Conservation (phyloP, 2,888 invertebrate genomes). For the Prenolepis imparis region DNA sequence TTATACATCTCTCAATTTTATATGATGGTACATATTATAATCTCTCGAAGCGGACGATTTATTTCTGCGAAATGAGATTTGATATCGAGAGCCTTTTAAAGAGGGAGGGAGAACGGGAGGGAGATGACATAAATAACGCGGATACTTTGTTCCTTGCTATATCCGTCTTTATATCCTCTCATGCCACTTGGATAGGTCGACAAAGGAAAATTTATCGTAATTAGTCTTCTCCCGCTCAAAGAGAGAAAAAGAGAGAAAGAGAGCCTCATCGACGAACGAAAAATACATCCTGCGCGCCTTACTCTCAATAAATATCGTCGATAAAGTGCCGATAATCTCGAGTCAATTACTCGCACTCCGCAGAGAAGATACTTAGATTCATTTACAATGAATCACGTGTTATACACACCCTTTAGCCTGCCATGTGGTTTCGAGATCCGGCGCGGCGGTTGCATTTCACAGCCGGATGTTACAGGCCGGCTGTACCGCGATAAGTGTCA, state of each 20-base stretch:
- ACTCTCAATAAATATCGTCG: constrained; percentile 44
- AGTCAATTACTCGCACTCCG: constrained; percentile 47
- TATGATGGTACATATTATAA: too few relatives aligned
- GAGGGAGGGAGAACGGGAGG: background rate
- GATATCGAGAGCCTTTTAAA: background rate
- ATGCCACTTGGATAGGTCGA: constrained; percentile 25
- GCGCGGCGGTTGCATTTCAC: constrained; percentile 22
- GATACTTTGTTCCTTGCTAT: constrained; percentile 14
- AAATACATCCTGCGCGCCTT: constrained; percentile 35
- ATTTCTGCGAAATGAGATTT: constrained; percentile 12
- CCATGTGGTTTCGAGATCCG: constrained; percentile 33
- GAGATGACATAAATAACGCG: background rate
- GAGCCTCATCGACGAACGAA: background rate
- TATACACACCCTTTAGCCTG: constrained; percentile 38
- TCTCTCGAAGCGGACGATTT: background rate
- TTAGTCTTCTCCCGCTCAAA: constrained; percentile 30
- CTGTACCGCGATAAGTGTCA: constrained; percentile 36
- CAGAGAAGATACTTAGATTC: constrained; percentile 43
- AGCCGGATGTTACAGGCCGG: constrained; percentile 35
- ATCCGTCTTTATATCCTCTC: constrained; percentile 4
- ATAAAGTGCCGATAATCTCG: constrained; percentile 51
- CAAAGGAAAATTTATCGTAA: constrained; percentile 55
- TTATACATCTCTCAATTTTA: constrained; percentile 1
- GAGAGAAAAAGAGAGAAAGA: background rate
- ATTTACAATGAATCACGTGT: constrained; percentile 54